Conservation (phyloP, 2,113 vertebrate genomes). For the Caranx melampygus region DNA sequence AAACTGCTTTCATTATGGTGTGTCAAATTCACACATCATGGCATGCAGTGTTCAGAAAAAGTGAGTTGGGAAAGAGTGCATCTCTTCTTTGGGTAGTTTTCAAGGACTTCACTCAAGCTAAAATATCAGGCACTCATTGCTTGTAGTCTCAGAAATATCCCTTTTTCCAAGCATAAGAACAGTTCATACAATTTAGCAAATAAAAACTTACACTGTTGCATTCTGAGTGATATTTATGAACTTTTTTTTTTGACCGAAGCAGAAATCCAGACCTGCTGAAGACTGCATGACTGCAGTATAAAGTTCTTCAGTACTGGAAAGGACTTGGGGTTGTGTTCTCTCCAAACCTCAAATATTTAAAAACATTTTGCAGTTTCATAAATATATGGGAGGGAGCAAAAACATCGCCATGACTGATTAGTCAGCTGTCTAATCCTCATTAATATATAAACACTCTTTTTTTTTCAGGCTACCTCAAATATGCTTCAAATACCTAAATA, state of each 20-base stretch:
- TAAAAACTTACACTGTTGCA: too few relatives aligned
- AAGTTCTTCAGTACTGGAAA: neutral
- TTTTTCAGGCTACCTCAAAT: too few relatives aligned
- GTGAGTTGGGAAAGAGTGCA: neutral
- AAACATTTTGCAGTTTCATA: neutral
- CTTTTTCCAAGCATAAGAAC: neutral
- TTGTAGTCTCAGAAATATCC: neutral
- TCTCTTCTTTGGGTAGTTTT: neutral
- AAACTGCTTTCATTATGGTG: constrained; percentile 16
- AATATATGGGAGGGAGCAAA: neutral
- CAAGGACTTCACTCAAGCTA: neutral
- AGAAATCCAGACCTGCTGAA: neutral
- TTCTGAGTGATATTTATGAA: too few relatives aligned
- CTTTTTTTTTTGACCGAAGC: neutral
- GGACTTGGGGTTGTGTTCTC: neutral
- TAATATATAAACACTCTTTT: too few relatives aligned
- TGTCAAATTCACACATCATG: neutral
- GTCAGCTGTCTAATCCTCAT: too few relatives aligned
- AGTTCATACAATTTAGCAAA: too few relatives aligned
- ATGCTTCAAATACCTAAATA: too few relatives aligned
- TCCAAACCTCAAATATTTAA: neutral
- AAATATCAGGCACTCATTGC: neutral
- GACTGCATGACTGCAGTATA: neutral
- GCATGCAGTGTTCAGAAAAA: neutral
- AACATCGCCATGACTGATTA: too few relatives aligned